Evolutionary conservation across 2,113 vertebrate genomes (phyloP), one percentile per base, ranked within the genome.

Genomic region (Perca flavescens): DNA sequence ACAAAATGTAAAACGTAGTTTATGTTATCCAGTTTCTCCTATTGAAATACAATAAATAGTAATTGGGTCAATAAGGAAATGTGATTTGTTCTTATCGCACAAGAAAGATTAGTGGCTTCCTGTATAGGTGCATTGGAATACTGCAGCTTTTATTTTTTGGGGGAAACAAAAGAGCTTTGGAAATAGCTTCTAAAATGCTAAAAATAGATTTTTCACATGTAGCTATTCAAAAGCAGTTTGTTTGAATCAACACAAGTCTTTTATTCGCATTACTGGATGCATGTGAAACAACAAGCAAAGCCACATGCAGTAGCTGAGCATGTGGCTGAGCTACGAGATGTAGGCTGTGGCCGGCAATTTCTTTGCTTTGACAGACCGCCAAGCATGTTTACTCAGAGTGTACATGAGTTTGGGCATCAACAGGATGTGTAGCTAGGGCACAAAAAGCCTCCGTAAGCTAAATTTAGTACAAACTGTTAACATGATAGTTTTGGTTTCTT

Each of bases 371-470:
- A 64, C 68, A 88, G 58, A 85, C 86, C 65, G 4, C 75, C 22
- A 6, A 16, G 14, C 52, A 14, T 58, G 58, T 86, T 88, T 89
- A 82, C 74, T 68, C 74, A 80, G 79, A 86, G 80, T 0, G 11
- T 9, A 3, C 15, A 52, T 15, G 52, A 31, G 7, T 63, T 11
- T 52, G 40, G 25, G 31, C 47, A 64, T 73, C 43, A 79, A 92
- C 92, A 92, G 89, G 90, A 93, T 84, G 80, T 71, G 53, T 10
- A 56, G 40, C 65, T 11, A 14, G 17, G 34, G 17, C 50, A 74
- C 50, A 46, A 47, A 22, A 77, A 17, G 47, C 21, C n/a, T 60
- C 17, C 11, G 2, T 5, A 0, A 13, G 70, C 31, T 88, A 81
- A 71, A 80, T 83, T 85, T 84, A 86, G 65, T 47, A 16, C 6